These are phyloP conservation scores for Sternotherus odoratus DNA, from an alignment of 2,797 vertebrate species.

Conservation along the genomic window DNA sequence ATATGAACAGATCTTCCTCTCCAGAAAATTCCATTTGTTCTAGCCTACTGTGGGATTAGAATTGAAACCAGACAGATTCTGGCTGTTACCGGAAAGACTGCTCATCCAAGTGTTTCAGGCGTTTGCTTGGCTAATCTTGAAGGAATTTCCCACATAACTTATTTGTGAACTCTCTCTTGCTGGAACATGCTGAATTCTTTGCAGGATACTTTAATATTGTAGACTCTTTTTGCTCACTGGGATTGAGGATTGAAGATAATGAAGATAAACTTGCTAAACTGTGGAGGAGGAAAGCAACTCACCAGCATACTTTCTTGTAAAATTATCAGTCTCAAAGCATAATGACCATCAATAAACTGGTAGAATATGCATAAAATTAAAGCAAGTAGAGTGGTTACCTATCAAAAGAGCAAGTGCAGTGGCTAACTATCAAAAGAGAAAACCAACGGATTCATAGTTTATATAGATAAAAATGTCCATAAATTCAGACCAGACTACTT, in stretches of 20 bases:
- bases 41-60: neutral
- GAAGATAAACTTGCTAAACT: neutral
- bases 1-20: neutral
- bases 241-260: neutral
- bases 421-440: neutral
- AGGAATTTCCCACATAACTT: neutral
- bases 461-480: neutral
- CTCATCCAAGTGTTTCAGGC: neutral
- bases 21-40: neutral
- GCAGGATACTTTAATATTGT: neutral
- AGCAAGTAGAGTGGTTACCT: neutral
- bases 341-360: neutral
- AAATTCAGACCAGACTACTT: slow-evolving; percentile 8
- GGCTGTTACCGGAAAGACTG: neutral
- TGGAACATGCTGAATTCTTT: neutral
- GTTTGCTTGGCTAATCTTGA: neutral
- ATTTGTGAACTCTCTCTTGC: neutral
- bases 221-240: neutral
- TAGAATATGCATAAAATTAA: neutral
- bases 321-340: rapidly evolving
- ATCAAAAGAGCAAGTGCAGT: neutral
- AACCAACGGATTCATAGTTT: neutral
- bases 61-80: neutral
- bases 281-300: no score
- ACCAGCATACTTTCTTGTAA: neutral